Conservation (phyloP, 2,888 invertebrate species). For the Amphipoea lucens region DNA sequence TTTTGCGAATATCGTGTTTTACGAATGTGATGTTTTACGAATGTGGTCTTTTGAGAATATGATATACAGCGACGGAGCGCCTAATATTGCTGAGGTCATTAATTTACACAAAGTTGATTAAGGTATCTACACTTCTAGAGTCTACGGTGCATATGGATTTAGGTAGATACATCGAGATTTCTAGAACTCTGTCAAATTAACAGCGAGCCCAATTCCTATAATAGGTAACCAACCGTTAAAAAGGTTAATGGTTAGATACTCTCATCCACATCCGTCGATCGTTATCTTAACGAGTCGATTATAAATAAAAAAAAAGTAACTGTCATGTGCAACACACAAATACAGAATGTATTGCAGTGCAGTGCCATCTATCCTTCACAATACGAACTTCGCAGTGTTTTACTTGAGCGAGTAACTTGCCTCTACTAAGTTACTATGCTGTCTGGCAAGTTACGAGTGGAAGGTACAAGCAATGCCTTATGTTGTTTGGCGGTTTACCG, state of each 20-base stretch:
- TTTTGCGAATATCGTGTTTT: too few species aligned
- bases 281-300: too few species aligned
- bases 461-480: neutral
- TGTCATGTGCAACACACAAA: neutral
- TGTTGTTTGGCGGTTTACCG: neutral
- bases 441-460: slow-evolving; percentile 6
- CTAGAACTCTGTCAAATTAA: neutral
- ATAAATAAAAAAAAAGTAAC: too few species aligned
- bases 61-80: too few species aligned
- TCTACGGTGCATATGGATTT: too few species aligned
- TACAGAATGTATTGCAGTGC: neutral
- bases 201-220: too few species aligned
- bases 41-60: too few species aligned
- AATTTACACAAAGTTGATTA: neutral
- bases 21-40: too few species aligned
- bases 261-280: too few species aligned
- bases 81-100: neutral
- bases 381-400: slow-evolving; percentile 8
- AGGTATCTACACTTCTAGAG: too few species aligned
- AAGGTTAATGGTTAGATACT: too few species aligned
- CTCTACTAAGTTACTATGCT: neutral
- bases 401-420: slow-evolving; percentile 6
- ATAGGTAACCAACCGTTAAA: too few species aligned
- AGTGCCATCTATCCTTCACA: slow-evolving; percentile 34
- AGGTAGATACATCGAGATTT: neutral